These are phyloP conservation scores for Electrophaes corylata DNA, from an alignment of 2,888 invertebrate species.

Conservation along the genomic window DNA sequence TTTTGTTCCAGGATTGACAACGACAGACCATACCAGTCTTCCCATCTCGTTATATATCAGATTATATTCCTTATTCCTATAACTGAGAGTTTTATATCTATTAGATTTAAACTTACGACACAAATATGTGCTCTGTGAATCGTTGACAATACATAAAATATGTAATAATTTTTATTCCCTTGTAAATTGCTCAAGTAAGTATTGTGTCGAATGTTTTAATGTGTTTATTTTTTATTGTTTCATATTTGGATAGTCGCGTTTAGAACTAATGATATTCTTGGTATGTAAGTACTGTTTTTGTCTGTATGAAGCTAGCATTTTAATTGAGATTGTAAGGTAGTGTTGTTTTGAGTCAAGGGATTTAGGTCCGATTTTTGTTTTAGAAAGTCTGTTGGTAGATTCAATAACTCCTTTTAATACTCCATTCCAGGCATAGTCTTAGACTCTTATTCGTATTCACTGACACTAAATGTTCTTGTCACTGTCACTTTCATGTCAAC, in stretches of 20 bases:
- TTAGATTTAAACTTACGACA: slow-evolving; percentile 67
- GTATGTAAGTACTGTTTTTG: slow-evolving; percentile 20
- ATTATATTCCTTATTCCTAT: slow-evolving; percentile 79
- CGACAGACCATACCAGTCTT: slow-evolving; percentile 81
- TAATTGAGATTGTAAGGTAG: slow-evolving; percentile 35
- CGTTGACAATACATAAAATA: slow-evolving; percentile 79
- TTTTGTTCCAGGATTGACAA: slow-evolving; percentile 67
- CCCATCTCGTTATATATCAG: slow-evolving; percentile 79
- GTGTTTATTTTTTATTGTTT: slow-evolving; percentile 46
- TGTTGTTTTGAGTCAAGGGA: slow-evolving; percentile 24
- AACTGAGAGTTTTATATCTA: slow-evolving; percentile 77
- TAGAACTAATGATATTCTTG: slow-evolving; percentile 24
- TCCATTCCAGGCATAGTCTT: slow-evolving; percentile 41
- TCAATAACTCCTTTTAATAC: slow-evolving; percentile 36
- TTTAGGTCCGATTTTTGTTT: slow-evolving; percentile 17
- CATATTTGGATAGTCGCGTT: slow-evolving; percentile 42
- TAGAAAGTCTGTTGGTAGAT: slow-evolving; percentile 23
- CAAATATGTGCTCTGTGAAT: slow-evolving; percentile 67
- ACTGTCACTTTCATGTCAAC: too few relatives aligned
- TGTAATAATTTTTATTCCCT: slow-evolving; percentile 72
- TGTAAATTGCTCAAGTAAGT: slow-evolving; percentile 79
- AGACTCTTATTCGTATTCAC: too few relatives aligned
- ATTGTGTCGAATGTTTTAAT: slow-evolving; percentile 51
- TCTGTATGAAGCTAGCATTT: slow-evolving; percentile 30
- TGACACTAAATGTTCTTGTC: too few relatives aligned